These are phyloP conservation scores for Polylopha cassiicola DNA, from an alignment of 2,888 invertebrate species.

Conservation along the genomic window DNA sequence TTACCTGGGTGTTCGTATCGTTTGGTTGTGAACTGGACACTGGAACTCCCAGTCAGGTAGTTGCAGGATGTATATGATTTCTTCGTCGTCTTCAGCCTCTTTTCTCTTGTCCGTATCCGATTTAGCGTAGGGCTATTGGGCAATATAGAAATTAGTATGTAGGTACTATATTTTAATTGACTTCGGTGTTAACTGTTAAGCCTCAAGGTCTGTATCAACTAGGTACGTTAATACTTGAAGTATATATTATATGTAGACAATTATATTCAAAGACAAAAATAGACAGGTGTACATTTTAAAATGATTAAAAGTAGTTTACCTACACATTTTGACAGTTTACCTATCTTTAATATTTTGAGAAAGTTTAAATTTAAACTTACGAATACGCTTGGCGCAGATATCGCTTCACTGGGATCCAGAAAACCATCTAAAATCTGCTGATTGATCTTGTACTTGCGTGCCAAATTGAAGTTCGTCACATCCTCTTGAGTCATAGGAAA, in stretches of 20 bases:
- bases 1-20: conserved; percentile 61
- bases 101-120: conserved; percentile 41
- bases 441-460: conserved; percentile 59
- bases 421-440: conserved; percentile 66
- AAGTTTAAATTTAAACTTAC: conserved; percentile 39
- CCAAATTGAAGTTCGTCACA: conserved; percentile 52
- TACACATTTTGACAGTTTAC: not conserved
- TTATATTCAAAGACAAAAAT: too few species aligned
- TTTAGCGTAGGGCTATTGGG: conserved; percentile 60
- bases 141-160: conserved; percentile 8
- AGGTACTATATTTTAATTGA: not conserved
- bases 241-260: too few species aligned
- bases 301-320: not conserved
- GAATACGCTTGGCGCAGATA: conserved; percentile 62
- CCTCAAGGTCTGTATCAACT: too few species aligned
- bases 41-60: conserved; percentile 62
- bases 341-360: not conserved
- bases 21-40: conserved; percentile 58
- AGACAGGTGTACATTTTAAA: too few species aligned
- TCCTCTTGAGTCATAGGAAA: conserved; percentile 65
- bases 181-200: not conserved
- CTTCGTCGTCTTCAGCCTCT: conserved; percentile 52
- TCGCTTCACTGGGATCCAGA: conserved; percentile 53
- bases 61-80: conserved; percentile 65
- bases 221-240: too few species aligned